Evolutionary conservation across 2,797 vertebrate species (phyloP), one percentile per base, ranked within the genome.

Genomic region (Heteromormyrus szaboi): DNA sequence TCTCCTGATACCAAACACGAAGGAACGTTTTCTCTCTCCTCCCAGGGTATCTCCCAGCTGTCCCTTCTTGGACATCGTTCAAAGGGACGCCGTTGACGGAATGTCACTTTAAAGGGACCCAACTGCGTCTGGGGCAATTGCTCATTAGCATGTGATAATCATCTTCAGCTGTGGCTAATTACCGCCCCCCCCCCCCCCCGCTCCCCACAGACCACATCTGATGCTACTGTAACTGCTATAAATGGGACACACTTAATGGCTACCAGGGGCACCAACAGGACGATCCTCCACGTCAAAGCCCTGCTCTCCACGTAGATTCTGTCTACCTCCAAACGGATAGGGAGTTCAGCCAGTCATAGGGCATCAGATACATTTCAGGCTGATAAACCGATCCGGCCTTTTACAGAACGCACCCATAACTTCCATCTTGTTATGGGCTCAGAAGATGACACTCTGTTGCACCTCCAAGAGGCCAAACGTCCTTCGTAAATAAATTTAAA

Each of bases 151-250:
- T 81, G 76, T 44, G 76, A 81, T 81, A 81, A 81, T 72, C 29
- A 72, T 41, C 76, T 46, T 81, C 76, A 81, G 37, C 76, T 81
- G 76, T 81, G 17, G 76, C 72, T 44, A 79, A 79, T 79, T 79
- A 79, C 33, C 37, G 37, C 68, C 14, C 29, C 33, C 37, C 37
- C 72, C 68, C 14, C 29, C 33, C 37, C 72, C 72, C 72, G 1
- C 72, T 44, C 72, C 72, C 33, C 37, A 79, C 72, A 44, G 72
- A 46, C 41, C 33, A 41, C 22, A 41, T 41, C 33, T 41, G 68
- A 79, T 44, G 72, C 14, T 44, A 76, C 72, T 19, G 17, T 44
- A 17, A 9, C 72, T 17, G 37, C 37, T 29, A 37, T 14, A 79
- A 79, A 79, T 79, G 14, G 19, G 72, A 79, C 33, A 46, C 37